These are phyloP conservation scores for Crotalus viridis DNA, from an alignment of 2,113 vertebrate species.

Conservation along the genomic window DNA sequence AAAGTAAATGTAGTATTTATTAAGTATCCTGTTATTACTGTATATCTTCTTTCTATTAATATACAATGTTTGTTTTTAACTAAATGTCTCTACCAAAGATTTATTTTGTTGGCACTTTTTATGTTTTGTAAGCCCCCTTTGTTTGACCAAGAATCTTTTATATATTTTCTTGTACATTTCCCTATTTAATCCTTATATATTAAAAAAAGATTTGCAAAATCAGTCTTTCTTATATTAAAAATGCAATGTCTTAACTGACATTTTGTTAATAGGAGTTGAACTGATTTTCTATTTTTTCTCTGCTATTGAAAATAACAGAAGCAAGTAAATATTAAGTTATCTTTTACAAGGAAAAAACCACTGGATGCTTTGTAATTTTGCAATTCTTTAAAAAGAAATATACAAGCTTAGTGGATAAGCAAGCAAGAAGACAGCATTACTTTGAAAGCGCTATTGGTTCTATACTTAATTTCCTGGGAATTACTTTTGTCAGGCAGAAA, in stretches of 20 bases:
- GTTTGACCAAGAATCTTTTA: slow-evolving; percentile 42
- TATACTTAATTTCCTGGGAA: neutral
- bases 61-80: slow-evolving; percentile 38
- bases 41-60: slow-evolving; percentile 20
- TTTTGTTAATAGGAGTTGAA: neutral
- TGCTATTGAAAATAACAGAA: neutral
- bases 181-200: slow-evolving; percentile 72
- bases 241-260: neutral
- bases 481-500: neutral
- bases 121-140: slow-evolving; percentile 49
- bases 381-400: neutral
- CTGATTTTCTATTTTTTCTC: neutral
- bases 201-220: slow-evolving; percentile 69
- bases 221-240: slow-evolving; percentile 5
- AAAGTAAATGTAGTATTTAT: neutral
- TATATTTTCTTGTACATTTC: slow-evolving; percentile 37
- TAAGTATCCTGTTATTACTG: slow-evolving; percentile 12
- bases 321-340: neutral
- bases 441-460: neutral
- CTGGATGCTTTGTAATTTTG: too few species aligned
- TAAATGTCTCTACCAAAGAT: slow-evolving; percentile 73
- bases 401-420: neutral
- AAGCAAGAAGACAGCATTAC: neutral
- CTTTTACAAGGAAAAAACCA: neutral
- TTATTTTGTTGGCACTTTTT: slow-evolving; percentile 43